Evolutionary conservation across 2,113 vertebrate genomes (phyloP), one percentile per base, ranked within the genome.

Genomic region (Galbula dea): DNA sequence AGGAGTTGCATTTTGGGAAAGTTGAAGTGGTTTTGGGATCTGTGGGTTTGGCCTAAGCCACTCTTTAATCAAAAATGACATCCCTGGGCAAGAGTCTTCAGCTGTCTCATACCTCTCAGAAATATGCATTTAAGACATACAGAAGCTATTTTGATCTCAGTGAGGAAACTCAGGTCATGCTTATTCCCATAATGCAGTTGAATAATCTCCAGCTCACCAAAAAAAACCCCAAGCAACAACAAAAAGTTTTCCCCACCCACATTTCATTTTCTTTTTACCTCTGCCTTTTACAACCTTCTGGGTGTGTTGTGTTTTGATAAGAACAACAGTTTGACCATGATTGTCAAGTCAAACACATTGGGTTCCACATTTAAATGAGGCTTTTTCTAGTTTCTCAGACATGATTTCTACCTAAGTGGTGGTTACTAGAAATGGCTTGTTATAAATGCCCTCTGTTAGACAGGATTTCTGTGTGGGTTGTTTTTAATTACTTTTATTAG

Each of bases 11-110:
- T 82, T 92, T 92, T 87, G 73, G 90, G 89, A 65, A 88, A 84
- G 73, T 11, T 71, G 30, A 74, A 86, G 85, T 83, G 79, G 68
- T 67, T 93, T 93, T 86, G 87, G 90, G 88, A 52, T 86, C 80
- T 68, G 90, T 93, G 92, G 73, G 57, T 96, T 94, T 86, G 86
- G 83, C 81, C 88, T 61, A 19, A 65, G 76, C 45, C 36, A 59
- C 55, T 41, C 66, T 79, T 86, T 84, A 84, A 92, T 79, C 77
- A 75, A n/a, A 72, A 83, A 61, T 0, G 5, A 74, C 69, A 23
- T 90, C 79, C 61, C 46, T 62, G 78, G 36, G 66, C 62, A 66
- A 15, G 5, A 75, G 55, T 17, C 93, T 94, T 82, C 68, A 51
- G 59, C 78, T 73, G 12, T 61, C 83, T 52, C 65, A 9, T 54